Conservation (phyloP, 2,113 vertebrate species). For the Polypterus bichir region DNA sequence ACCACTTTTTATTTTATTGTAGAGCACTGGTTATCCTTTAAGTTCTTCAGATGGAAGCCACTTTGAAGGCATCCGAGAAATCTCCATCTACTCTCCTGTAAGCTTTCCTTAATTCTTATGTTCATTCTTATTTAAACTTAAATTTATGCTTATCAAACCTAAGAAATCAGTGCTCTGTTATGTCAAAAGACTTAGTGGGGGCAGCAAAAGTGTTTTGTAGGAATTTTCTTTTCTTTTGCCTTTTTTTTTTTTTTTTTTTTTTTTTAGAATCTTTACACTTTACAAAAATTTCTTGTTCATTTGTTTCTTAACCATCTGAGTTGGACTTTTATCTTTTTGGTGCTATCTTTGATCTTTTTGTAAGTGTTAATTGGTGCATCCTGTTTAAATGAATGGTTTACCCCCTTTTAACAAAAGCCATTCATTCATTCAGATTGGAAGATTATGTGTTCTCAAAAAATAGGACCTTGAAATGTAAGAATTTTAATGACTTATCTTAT, state of each 20-base stretch:
- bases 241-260: background rate
- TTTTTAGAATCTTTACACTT: slow-evolving; percentile 6
- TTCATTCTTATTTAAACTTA: too few relatives aligned
- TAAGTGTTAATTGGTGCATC: slow-evolving; percentile 21
- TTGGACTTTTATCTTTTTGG: slow-evolving; percentile 22
- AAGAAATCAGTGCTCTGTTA: too few relatives aligned
- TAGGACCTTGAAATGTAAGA: too few relatives aligned
- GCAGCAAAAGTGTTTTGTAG: too few relatives aligned
- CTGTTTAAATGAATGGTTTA: background rate
- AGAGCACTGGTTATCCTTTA: slow-evolving; percentile 39
- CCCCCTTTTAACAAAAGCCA: background rate
- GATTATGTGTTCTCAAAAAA: too few relatives aligned
- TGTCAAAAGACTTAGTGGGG: too few relatives aligned
- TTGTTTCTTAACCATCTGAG: slow-evolving; percentile 20
- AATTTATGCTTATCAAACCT: too few relatives aligned
- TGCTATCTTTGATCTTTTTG: slow-evolving; percentile 14
- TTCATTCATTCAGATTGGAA: too few relatives aligned
- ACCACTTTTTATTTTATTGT: slow-evolving; percentile 10
- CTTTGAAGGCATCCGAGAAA: slow-evolving; percentile 37
- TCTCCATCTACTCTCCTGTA: slow-evolving; percentile 37
- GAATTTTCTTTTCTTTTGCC: too few relatives aligned
- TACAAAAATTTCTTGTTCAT: slow-evolving; percentile 12
- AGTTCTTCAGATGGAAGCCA: slow-evolving; percentile 31
- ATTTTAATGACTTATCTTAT: too few relatives aligned
- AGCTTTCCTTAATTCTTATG: slow-evolving; percentile 18